Evolutionary conservation across 2,888 invertebrate species (phyloP).

Genomic region (Polydrusus tereticollis): DNA sequence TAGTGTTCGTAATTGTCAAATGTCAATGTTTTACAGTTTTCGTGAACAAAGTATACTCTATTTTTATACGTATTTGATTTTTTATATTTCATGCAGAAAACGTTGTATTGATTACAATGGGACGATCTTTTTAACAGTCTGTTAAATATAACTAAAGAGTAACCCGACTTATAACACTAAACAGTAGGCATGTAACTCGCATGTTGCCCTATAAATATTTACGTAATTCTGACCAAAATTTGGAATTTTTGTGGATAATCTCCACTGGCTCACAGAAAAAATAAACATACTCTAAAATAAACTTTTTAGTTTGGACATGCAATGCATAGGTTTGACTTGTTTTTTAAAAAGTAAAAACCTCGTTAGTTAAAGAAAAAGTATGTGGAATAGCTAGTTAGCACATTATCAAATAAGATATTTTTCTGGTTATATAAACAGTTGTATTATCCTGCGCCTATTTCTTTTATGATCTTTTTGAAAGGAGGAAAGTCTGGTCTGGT

Average conservation of each 20-base stretch:
- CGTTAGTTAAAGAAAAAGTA: conserved; percentile 4
- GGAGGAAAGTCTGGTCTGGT: no score
- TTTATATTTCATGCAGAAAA: neutral
- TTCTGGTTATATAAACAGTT: neutral
- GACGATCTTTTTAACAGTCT: neutral
- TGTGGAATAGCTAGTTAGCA: neutral
- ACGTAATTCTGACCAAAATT: conserved; percentile 18
- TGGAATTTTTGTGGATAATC: conserved; percentile 24
- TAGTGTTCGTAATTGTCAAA: no score
- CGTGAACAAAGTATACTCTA: no score
- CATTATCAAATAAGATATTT: neutral
- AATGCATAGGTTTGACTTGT: neutral
- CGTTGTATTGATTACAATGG: neutral
- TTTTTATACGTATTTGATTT: neutral
- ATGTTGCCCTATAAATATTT: conserved; percentile 27
- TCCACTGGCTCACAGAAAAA: conserved; percentile 23
- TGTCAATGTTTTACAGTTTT: no score
- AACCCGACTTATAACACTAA: no score
- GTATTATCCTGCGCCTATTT: no score
- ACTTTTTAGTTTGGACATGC: conserved; percentile 21
- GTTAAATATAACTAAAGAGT: no score
- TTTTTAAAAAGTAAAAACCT: conserved; percentile 1
- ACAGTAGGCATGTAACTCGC: neutral
- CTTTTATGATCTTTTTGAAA: no score
- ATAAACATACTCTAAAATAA: conserved; percentile 37